These are phyloP conservation scores for Neodiprion fabricii DNA, from an alignment of 1,140 invertebrate species.

Conservation along the genomic window DNA sequence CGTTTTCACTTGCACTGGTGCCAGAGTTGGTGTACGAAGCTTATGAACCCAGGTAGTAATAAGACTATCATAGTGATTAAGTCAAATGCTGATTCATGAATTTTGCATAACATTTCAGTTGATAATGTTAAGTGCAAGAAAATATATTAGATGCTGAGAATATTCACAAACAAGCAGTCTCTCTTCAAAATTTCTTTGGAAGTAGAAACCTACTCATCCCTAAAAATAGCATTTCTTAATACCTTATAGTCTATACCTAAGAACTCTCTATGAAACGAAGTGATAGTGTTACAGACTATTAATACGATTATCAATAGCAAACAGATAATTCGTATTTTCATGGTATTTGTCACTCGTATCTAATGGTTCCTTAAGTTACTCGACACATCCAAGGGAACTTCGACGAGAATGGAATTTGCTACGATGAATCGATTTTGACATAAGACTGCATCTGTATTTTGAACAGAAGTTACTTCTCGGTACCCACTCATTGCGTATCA, in stretches of 20 bases:
- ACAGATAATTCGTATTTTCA: not conserved
- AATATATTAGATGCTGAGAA: not conserved
- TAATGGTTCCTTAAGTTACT: not conserved
- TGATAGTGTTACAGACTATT: too few species aligned
- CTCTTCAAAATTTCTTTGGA: too few species aligned
- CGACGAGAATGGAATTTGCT: not conserved
- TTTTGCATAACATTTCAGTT: not conserved
- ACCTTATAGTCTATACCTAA: too few species aligned
- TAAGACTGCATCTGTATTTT: not conserved
- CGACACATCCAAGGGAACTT: not conserved
- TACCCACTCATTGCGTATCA: too few species aligned
- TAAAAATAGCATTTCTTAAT: too few species aligned
- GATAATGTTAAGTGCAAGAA: not conserved
- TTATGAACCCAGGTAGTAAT: conserved; percentile 50
- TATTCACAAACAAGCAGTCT: not conserved
- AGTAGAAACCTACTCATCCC: too few species aligned
- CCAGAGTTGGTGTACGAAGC: conserved; percentile 57
- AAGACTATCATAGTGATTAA: conserved; percentile 28
- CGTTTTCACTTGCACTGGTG: conserved; percentile 55
- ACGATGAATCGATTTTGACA: not conserved
- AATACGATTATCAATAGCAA: too few species aligned
- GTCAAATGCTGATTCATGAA: conserved; percentile 19
- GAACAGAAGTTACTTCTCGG: not conserved
- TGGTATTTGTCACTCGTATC: not conserved
- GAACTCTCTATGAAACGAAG: too few species aligned